phyloP scores from a whole-genome alignment of 2,888 invertebrate species.

The Alsophila aescularia region DNA sequence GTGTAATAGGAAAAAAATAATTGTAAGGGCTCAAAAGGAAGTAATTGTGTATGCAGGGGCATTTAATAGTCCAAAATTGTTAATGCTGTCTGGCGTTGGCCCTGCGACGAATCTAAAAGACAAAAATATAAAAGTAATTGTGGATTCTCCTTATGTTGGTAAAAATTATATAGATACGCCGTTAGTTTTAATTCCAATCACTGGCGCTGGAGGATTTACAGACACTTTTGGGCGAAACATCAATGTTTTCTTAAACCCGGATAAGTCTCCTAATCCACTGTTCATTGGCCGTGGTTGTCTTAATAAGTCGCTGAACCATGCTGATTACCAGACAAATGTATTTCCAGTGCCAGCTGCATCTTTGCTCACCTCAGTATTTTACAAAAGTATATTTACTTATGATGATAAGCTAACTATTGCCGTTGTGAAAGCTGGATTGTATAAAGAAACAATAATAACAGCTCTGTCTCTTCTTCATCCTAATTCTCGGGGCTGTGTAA shows the following conservation, averaged over 20 bases:
- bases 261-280: constrained; percentile 43
- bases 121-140: constrained; percentile 51
- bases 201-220: constrained; percentile 30
- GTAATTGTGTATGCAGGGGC: constrained; percentile 66
- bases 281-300: constrained; percentile 49
- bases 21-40: constrained; percentile 47
- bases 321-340: constrained; percentile 51
- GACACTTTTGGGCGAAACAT: constrained; percentile 37
- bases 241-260: constrained; percentile 32
- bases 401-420: constrained; percentile 41
- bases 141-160: constrained; percentile 62
- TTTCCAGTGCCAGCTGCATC: constrained; percentile 44
- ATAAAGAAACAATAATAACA: constrained; percentile 35
- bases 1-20: constrained; percentile 10
- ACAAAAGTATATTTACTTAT: constrained; percentile 29
- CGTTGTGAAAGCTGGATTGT: constrained; percentile 34
- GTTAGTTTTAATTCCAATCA: constrained; percentile 40
- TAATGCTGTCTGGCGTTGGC: constrained; percentile 72
- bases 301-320: constrained; percentile 44
- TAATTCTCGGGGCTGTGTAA: constrained; percentile 49
- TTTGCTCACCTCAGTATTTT: constrained; percentile 38
- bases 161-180: constrained; percentile 43
- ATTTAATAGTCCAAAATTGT: constrained; percentile 65
- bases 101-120: constrained; percentile 52
- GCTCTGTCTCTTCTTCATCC: constrained; percentile 45